These are phyloP conservation scores for Megaustenia siamemsis DNA, from an alignment of 2,888 invertebrate species.

Conservation along the genomic window DNA sequence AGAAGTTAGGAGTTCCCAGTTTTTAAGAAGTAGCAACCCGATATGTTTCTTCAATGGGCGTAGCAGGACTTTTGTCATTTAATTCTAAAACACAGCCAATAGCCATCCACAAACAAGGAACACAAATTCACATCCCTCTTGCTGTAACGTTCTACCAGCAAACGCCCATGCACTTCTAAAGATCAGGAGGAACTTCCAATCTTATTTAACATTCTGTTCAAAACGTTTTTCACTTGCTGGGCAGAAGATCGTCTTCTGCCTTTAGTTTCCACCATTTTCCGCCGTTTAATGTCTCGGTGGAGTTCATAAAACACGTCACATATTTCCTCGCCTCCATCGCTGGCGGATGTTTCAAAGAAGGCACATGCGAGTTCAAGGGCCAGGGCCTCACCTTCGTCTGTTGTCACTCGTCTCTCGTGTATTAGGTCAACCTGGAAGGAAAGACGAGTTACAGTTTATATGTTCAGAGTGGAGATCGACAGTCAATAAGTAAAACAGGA, in stretches of 20 bases:
- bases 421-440: constrained; percentile 56
- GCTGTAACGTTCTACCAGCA: too few species aligned
- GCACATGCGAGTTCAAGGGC: constrained; percentile 76
- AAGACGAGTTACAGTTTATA: background rate
- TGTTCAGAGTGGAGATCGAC: background rate
- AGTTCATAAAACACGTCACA: constrained; percentile 78
- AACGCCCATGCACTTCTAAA: background rate
- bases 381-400: constrained; percentile 73
- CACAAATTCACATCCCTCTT: too few species aligned
- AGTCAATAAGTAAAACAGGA: background rate
- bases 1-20: too few species aligned
- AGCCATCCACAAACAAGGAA: too few species aligned
- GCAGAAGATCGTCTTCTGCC: constrained; percentile 77
- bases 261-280: constrained; percentile 73
- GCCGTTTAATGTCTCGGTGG: constrained; percentile 75
- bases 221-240: constrained; percentile 73
- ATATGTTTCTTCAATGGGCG: too few species aligned
- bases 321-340: constrained; percentile 77
- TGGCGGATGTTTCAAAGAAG: constrained; percentile 78
- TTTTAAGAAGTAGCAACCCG: too few species aligned
- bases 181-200: constrained; percentile 56
- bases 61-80: too few species aligned
- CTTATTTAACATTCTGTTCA: constrained; percentile 67
- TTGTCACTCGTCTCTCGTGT: constrained; percentile 71
- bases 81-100: too few species aligned